Percentiles rank a stretch among this genome's conserved stretches.
Conservation (phyloP, 2,797 vertebrate genomes). For the Coreius guichenoti region DNA sequence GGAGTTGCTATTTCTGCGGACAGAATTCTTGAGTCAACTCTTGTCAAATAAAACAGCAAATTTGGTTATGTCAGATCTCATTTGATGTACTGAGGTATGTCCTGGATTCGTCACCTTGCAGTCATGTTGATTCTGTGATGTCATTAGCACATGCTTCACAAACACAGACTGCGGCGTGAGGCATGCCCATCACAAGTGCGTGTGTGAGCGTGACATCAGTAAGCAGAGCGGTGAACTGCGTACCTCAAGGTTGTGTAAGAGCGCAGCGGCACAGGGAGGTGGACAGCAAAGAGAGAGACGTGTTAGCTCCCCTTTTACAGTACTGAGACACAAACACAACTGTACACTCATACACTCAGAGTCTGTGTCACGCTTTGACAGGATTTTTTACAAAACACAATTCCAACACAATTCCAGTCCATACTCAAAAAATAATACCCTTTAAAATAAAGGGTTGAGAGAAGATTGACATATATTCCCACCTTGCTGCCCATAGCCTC, state of each 20-base stretch:
- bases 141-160: constrained; percentile 71
- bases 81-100: constrained; percentile 32
- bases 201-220: constrained; percentile 47
- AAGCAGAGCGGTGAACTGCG: constrained; percentile 73
- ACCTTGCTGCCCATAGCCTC: not conserved
- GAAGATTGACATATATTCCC: no score
- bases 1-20: constrained; percentile 4
- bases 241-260: constrained; percentile 82
- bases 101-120: constrained; percentile 75
- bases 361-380: not conserved
- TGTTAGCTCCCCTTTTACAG: constrained; percentile 53
- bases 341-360: constrained; percentile 49
- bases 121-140: constrained; percentile 39
- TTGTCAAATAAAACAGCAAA: not conserved
- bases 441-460: constrained; percentile 1
- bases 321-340: constrained; percentile 21
- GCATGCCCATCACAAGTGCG: constrained; percentile 59
- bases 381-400: not conserved
- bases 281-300: constrained; percentile 64
- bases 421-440: not conserved
- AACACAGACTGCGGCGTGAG: constrained; percentile 64
- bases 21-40: not conserved
- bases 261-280: constrained; percentile 72
- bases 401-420: not conserved
- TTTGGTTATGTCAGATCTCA: constrained; percentile 9